Percentiles rank a stretch among this genome's conserved stretches.
Conservation (phyloP, 2,797 vertebrate species). For the Octomys mimax region DNA sequence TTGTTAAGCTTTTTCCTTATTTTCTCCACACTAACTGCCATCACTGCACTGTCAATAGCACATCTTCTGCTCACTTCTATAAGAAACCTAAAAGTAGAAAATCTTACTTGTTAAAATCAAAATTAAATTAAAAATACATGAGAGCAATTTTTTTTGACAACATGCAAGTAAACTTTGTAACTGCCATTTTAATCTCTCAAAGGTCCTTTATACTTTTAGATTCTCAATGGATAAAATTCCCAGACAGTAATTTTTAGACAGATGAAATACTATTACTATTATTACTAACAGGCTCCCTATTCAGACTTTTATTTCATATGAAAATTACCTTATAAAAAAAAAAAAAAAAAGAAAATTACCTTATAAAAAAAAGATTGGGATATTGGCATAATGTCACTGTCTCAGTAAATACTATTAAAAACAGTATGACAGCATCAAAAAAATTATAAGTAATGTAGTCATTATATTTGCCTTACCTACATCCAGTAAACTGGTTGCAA, state of each 20-base stretch:
- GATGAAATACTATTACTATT: conserved; percentile 16
- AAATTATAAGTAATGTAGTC: conserved; percentile 8
- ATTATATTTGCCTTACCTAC: not conserved
- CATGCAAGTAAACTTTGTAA: conserved; percentile 15
- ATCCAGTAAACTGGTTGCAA: not conserved
- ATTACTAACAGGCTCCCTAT: conserved; percentile 8
- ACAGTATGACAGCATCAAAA: not conserved
- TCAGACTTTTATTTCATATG: not conserved
- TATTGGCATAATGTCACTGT: not conserved
- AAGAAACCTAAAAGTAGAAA: conserved; percentile 39
- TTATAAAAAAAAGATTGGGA: conserved; percentile 11
- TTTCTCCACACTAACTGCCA: conserved; percentile 11
- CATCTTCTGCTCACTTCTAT: conserved; percentile 9
- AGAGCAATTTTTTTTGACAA: not conserved
- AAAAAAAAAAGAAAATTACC: not conserved
- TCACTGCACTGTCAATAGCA: not conserved
- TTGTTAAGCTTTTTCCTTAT: conserved; percentile 41
- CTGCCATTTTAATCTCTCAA: conserved; percentile 31
- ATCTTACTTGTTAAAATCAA: conserved; percentile 23
- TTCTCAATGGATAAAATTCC: not conserved
- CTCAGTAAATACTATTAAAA: conserved; percentile 22
- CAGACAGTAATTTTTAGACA: conserved; percentile 5
- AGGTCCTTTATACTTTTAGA: conserved; percentile 1
- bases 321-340: not conserved
- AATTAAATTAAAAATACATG: conserved; percentile 61